A percentile compares a stretch with the other conserved stretches of the same genome.
Conservation (phyloP, 2,113 vertebrate species). For the Grallaria varia region DNA sequence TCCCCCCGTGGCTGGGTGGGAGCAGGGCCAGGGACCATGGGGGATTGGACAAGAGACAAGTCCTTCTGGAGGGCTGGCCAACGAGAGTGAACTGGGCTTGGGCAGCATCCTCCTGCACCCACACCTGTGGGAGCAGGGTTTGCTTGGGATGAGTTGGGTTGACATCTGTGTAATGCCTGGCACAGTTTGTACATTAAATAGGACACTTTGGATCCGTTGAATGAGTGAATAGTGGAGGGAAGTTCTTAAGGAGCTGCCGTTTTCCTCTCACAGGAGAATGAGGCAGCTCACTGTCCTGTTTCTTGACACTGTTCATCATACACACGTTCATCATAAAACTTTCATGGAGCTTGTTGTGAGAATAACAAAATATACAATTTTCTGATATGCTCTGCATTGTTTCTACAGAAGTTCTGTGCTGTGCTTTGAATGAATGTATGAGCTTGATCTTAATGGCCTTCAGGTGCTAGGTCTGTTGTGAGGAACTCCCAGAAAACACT, state of each 20-base stretch:
- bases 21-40: accelerated
- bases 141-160: neutral
- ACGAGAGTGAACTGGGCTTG: neutral
- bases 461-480: neutral
- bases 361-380: neutral
- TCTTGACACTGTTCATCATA: neutral
- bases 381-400: neutral
- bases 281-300: neutral
- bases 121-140: neutral
- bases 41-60: neutral
- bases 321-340: neutral
- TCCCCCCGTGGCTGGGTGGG: neutral
- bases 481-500: neutral
- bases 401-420: neutral
- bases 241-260: neutral
- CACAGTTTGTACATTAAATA: neutral
- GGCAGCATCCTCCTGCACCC: neutral
- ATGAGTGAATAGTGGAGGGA: neutral
- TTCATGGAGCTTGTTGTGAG: neutral
- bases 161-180: neutral
- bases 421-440: neutral
- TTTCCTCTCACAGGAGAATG: neutral
- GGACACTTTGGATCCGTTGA: neutral
- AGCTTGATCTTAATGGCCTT: neutral
- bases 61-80: neutral